Evolutionary conservation across 2,113 vertebrate species (phyloP).

Genomic region (Abramis brama): DNA sequence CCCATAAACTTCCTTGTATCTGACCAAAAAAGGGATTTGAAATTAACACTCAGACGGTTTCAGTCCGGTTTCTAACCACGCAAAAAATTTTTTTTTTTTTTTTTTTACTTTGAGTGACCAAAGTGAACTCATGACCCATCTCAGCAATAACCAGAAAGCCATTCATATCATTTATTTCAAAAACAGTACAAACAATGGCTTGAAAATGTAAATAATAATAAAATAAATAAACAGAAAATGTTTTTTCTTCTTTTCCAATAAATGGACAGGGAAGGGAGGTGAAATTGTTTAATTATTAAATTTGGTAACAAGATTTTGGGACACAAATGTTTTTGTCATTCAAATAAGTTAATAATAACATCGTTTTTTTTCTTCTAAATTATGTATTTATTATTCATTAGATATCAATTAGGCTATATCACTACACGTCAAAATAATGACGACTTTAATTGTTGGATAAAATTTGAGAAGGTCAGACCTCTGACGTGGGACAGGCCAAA

Average conservation of each 20-base stretch:
- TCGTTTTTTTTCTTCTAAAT: too few species aligned
- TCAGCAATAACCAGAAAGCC: not conserved
- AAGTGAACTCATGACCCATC: not conserved
- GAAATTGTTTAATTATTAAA: not conserved
- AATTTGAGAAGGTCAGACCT: not conserved
- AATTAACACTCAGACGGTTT: not conserved
- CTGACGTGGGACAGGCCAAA: not conserved
- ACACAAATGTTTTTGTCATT: too few species aligned
- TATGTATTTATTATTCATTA: too few species aligned
- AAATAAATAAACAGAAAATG: not conserved
- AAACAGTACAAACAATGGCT: not conserved
- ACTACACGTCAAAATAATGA: not conserved
- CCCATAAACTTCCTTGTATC: not conserved
- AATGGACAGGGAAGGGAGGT: not conserved
- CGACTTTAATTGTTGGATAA: not conserved
- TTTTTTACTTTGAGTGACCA: not conserved
- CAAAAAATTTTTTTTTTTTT: not conserved
- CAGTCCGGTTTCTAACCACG: conserved; percentile 15
- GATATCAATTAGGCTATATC: not conserved
- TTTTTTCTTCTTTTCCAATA: not conserved
- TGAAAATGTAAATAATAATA: not conserved
- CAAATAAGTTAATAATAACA: too few species aligned
- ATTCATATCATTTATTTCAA: not conserved
- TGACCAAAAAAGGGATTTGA: not conserved
- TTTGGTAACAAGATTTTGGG: too few species aligned